A percentile compares a stretch with the other conserved stretches of the same genome.
These are phyloP conservation scores for Watsonalla binaria DNA, from an alignment of 2,888 invertebrate species.

Conservation along the genomic window DNA sequence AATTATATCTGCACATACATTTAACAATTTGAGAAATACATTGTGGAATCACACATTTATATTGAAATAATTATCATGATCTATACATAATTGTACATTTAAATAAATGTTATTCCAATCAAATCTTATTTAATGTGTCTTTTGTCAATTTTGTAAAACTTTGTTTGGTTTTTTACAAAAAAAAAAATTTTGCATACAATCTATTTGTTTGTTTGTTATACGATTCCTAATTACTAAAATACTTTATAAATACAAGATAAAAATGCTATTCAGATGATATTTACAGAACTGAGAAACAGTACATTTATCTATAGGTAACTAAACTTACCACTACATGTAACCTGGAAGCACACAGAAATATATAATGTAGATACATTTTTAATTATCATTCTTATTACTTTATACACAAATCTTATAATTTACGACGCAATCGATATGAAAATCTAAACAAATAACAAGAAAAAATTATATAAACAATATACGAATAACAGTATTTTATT, in stretches of 20 bases:
- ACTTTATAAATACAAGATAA: slow-evolving; percentile 55
- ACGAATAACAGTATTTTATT: too few relatives aligned
- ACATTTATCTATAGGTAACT: slow-evolving; percentile 24
- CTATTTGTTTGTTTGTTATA: neutral
- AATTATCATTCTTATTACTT: neutral
- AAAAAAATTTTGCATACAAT: neutral
- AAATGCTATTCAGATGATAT: slow-evolving; percentile 67
- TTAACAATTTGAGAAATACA: too few relatives aligned
- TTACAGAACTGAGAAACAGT: slow-evolving; percentile 51
- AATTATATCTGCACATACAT: too few relatives aligned
- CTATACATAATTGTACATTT: too few relatives aligned
- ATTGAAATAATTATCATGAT: too few relatives aligned
- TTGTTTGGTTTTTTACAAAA: neutral
- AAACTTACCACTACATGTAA: slow-evolving; percentile 53
- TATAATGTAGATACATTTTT: slow-evolving; percentile 42
- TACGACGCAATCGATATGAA: too few relatives aligned
- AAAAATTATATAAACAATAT: too few relatives aligned
- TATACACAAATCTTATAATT: slow-evolving; percentile 10
- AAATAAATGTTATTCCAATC: too few relatives aligned
- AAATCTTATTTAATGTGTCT: too few relatives aligned
- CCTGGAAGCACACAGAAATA: slow-evolving; percentile 76
- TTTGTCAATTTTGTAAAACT: too few relatives aligned
- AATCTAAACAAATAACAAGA: too few relatives aligned
- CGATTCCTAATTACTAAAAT: neutral
- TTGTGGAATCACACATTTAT: too few relatives aligned